Evolutionary conservation across 2,113 vertebrate genomes (phyloP).

Genomic region (Equus quagga): DNA sequence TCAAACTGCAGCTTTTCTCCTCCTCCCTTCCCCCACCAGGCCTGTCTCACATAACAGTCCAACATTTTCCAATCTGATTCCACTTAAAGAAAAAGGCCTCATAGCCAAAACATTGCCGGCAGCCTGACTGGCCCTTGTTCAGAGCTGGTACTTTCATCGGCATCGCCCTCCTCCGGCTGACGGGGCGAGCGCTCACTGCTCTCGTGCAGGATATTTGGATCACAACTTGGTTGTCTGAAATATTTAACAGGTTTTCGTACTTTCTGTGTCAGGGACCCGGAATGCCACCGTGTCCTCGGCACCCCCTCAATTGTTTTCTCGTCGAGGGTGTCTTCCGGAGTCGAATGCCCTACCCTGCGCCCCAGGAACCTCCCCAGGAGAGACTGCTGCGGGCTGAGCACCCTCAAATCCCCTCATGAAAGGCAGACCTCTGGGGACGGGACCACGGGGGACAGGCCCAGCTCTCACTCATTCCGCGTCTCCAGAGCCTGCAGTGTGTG

Average conservation of each 20-base stretch:
- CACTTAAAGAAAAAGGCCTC: conserved; percentile 61
- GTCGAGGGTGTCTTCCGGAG: background rate
- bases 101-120: conserved; percentile 60
- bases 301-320: background rate
- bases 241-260: conserved; percentile 46
- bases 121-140: conserved; percentile 60
- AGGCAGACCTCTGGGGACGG: background rate
- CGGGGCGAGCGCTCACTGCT: conserved; percentile 30
- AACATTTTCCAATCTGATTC: conserved; percentile 58
- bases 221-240: conserved; percentile 70
- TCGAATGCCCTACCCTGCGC: background rate
- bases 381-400: background rate
- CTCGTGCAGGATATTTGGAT: background rate
- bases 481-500: accelerated
- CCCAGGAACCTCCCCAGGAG: background rate
- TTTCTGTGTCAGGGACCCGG: conserved; percentile 35
- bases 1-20: conserved; percentile 26
- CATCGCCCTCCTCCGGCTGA: conserved; percentile 25
- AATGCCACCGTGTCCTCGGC: background rate
- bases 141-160: conserved; percentile 52
- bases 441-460: accelerated
- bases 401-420: too few species aligned
- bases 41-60: conserved; percentile 53
- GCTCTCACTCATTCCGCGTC: accelerated
- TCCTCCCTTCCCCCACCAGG: background rate